phyloP scores from a whole-genome alignment of 2,113 vertebrate species.

The Austrofundulus limnaeus region DNA sequence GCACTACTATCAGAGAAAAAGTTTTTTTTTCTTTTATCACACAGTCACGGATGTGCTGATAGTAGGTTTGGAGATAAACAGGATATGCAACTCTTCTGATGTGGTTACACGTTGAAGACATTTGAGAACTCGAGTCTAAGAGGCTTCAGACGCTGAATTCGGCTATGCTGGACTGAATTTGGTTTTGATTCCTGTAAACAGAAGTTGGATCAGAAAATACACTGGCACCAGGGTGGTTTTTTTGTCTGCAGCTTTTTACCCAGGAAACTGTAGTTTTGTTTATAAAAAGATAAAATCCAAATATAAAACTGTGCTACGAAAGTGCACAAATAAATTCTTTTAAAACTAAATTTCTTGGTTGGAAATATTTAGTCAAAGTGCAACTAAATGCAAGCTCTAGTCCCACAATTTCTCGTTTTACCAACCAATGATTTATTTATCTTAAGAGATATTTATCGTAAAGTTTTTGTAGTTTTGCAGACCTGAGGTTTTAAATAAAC shows the following conservation, averaged over 20 bases:
- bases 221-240: no score
- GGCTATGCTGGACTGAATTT: constrained; percentile 15
- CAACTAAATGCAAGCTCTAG: no score
- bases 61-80: constrained; percentile 65
- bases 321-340: no score
- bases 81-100: constrained; percentile 62
- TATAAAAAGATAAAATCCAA: no score
- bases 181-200: constrained; percentile 13
- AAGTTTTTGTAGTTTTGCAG: no score
- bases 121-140: constrained; percentile 24
- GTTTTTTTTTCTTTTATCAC: neutral
- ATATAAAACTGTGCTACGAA: no score
- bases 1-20: neutral
- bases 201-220: neutral
- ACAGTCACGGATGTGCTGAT: constrained; percentile 50
- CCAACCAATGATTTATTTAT: no score
- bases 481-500: no score
- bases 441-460: no score
- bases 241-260: neutral
- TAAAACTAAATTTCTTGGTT: no score
- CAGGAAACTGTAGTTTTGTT: neutral
- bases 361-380: no score
- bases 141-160: constrained; percentile 20
- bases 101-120: constrained; percentile 58
- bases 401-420: no score